phyloP scores from a whole-genome alignment of 1,140 invertebrate genomes.

The Apolygus lucorum region DNA sequence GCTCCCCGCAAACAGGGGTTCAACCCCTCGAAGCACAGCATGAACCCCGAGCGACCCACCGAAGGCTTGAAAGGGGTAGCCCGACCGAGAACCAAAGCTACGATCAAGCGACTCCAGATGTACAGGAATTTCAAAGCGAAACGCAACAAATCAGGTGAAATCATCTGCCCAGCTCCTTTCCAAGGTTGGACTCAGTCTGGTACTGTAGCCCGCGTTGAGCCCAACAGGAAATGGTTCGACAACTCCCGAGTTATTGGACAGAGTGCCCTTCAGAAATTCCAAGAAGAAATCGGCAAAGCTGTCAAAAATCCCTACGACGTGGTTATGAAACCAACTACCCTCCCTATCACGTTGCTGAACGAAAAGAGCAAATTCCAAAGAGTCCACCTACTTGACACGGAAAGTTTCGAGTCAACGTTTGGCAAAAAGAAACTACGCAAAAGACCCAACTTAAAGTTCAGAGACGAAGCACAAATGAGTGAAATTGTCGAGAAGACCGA shows the following conservation, averaged over 20 bases:
- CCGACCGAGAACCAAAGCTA: conserved; percentile 77
- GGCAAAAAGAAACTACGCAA: conserved; percentile 90
- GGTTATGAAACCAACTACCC: conserved; percentile 89
- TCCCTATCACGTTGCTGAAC: conserved; percentile 90
- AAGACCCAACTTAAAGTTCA: conserved; percentile 70
- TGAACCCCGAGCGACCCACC: conserved; percentile 74
- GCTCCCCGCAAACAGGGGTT: conserved; percentile 67
- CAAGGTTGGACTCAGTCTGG: conserved; percentile 84
- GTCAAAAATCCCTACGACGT: conserved; percentile 96
- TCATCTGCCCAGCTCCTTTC: conserved; percentile 88
- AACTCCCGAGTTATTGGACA: conserved; percentile 88
- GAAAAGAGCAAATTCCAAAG: conserved; percentile 83
- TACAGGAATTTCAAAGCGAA: conserved; percentile 95
- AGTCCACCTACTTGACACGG: conserved; percentile 91
- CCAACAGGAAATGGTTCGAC: conserved; percentile 97
- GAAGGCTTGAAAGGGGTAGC: conserved; percentile 74
- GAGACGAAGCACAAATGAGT: conserved; percentile 60
- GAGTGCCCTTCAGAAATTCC: conserved; percentile 90
- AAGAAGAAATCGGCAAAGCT: conserved; percentile 88
- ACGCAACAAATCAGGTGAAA: conserved; percentile 74
- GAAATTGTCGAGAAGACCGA: conserved; percentile 57
- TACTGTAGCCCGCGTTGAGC: conserved; percentile 86
- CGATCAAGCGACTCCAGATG: conserved; percentile 94
- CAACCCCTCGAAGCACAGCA: conserved; percentile 70
- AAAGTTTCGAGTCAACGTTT: conserved; percentile 90